Evolutionary conservation across 2,113 vertebrate genomes (phyloP).

Genomic region (Tachysurus vachellii): DNA sequence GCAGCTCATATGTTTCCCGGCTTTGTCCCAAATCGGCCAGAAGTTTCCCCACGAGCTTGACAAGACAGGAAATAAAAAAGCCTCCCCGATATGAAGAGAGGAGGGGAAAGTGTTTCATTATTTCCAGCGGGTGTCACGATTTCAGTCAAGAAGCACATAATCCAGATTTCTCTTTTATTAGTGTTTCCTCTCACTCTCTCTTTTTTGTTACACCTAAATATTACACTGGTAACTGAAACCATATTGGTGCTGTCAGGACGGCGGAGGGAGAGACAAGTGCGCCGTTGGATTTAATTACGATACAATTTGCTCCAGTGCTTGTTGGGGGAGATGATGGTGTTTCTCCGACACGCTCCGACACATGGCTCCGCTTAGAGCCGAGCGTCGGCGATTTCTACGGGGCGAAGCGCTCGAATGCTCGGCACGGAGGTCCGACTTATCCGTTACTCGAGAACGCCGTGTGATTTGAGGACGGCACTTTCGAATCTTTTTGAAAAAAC

Average conservation of each 20-base stretch:
- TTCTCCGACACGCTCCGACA: constrained; percentile 72
- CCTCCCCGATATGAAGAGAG: constrained; percentile 61
- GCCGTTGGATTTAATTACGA: constrained; percentile 77
- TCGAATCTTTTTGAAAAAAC: neutral
- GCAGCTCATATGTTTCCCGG: constrained; percentile 61
- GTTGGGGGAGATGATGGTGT: constrained; percentile 63
- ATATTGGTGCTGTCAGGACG: constrained; percentile 64
- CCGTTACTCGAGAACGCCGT: no score
- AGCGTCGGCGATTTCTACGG: constrained; percentile 63
- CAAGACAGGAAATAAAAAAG: constrained; percentile 46
- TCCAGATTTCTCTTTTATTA: constrained; percentile 59
- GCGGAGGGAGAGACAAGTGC: constrained; percentile 67
- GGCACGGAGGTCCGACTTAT: neutral
- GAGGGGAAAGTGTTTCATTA: constrained; percentile 77
- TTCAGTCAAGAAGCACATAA: constrained; percentile 69
- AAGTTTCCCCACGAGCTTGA: constrained; percentile 50
- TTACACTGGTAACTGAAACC: constrained; percentile 72
- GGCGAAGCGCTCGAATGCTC: neutral
- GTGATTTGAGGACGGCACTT: neutral
- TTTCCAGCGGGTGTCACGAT: constrained; percentile 68
- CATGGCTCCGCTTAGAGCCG: constrained; percentile 78
- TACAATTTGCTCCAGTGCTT: constrained; percentile 82
- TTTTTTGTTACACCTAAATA: constrained; percentile 59
- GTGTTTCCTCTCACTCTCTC: constrained; percentile 29
- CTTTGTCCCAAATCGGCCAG: constrained; percentile 60